Conservation (phyloP, 2,113 vertebrate species). For the Actinemys pallida region DNA sequence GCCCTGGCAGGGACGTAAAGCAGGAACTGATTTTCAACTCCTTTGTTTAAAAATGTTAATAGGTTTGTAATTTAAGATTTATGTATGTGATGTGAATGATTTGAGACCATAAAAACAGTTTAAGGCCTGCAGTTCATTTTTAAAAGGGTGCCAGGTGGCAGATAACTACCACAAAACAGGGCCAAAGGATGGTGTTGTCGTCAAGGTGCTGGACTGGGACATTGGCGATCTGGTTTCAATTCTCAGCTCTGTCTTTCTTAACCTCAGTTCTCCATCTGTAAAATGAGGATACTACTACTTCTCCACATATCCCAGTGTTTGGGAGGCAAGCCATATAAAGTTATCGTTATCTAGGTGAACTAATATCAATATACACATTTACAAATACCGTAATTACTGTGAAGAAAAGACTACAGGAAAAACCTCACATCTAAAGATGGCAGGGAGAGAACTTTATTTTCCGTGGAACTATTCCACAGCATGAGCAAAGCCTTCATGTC, state of each 20-base stretch:
- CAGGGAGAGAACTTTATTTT: neutral
- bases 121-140: too few species aligned
- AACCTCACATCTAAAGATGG: neutral
- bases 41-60: neutral
- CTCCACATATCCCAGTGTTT: accelerated
- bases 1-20: neutral
- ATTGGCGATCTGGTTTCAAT: neutral
- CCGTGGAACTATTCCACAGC: accelerated
- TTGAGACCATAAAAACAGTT: neutral
- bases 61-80: neutral
- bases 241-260: neutral
- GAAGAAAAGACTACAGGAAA: neutral
- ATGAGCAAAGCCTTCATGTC: neutral
- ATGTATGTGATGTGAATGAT: neutral
- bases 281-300: neutral
- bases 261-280: neutral
- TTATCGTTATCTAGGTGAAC: neutral
- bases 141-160: neutral
- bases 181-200: too few species aligned
- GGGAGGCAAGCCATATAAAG: neutral
- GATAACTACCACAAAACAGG: neutral
- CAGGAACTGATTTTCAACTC: neutral
- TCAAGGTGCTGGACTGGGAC: too few species aligned
- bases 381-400: neutral
- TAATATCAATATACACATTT: accelerated